Evolutionary conservation across 2,797 vertebrate species (phyloP), one percentile per base, ranked within the genome.

Genomic region (Rhincodon typus): DNA sequence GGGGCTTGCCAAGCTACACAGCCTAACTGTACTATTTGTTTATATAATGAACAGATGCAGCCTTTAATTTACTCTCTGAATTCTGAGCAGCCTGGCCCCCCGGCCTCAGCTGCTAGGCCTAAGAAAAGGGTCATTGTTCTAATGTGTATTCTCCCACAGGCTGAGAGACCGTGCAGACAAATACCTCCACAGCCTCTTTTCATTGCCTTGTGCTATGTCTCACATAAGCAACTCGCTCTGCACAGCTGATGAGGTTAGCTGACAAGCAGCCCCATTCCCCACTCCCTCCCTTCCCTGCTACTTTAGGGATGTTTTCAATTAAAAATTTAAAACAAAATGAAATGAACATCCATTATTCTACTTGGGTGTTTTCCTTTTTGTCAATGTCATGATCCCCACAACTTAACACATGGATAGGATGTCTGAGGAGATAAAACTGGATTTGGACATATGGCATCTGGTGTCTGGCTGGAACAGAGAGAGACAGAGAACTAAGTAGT

Each of bases 1-100:
- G 90, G 90, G 62, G 62, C 90, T 93, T 93, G 90, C 90, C 90
- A 93, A 93, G 62, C 66, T 25, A 23, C 62, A 69, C 66, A 93
- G 90, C 90, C 90, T 93, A 93, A 93, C 90, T 93, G 90, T 93
- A 93, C 90, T 93, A 93, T 93, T 93, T 93, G 90, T 93, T 93
- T 93, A 93, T 93, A 93, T 93, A 93, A 93, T 93, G 90, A 93
- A 93, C 90, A 93, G 90, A 93, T 93, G 90, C 90, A 93, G 90
- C 90, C 62, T 93, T 93, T 93, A 93, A 93, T 93, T 93, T 93
- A 93, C 90, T 93, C 90, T 42, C 90, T 69, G 90, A 67, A n/a
- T 69, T 93, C 90, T 69, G 66, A 93, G n/a, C 90, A 10, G 90
- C 90, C 90, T 42, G 66, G 67, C 90, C 90, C 90, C n/a, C 90